Evolutionary conservation across 2,113 vertebrate species (phyloP), one percentile per base, ranked within the genome.

Genomic region (Catharus fuscescens): DNA sequence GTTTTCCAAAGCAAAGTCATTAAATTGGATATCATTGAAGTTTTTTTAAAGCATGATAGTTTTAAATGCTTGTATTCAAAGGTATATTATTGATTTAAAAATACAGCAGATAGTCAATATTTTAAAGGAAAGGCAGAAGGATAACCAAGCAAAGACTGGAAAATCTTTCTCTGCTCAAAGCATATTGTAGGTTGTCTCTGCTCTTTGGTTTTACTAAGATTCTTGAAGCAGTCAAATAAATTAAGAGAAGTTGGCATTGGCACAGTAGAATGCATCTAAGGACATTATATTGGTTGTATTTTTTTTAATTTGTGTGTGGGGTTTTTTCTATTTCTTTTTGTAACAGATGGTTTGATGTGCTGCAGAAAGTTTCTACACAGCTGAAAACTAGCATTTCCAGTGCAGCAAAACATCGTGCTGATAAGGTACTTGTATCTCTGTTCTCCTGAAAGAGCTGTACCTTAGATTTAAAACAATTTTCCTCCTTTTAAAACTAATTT

Each of bases 271-370:
- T 32, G 14, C 23, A 45, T 42, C 12, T 86, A 56, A 74, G 13
- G 20, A 50, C 25, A 34, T 4, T 42, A 11, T 78, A 29, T 72
- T 56, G 67, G 13, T 78, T 61, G 10, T 28, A 18, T 10, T 29
- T 62, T 34, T 78, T 69, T 90, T 62, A 80, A 76, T 9, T 36
- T 36, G 6, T 64, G 1, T 62, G 6, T 29, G 34, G 9, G 0
- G 0, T 2, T 69, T 31, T 29, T 29, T 44, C 21, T 52, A 6
- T 79, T 69, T 84, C 71, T 82, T 73, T 87, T 62, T 36, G 21
- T n/a, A 34, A 64, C 92, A 99, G 99, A 38, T 99, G 99, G 99
- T 99, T 99, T 95, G 99, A 99, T 96, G 99, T 99, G 10, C 98
- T 99, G 94, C 99, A 99, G 94, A 99, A 99, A 82, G 99, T 99